These are phyloP conservation scores for Eretmocerus hayati DNA, from an alignment of 2,888 invertebrate genomes.

Conservation along the genomic window DNA sequence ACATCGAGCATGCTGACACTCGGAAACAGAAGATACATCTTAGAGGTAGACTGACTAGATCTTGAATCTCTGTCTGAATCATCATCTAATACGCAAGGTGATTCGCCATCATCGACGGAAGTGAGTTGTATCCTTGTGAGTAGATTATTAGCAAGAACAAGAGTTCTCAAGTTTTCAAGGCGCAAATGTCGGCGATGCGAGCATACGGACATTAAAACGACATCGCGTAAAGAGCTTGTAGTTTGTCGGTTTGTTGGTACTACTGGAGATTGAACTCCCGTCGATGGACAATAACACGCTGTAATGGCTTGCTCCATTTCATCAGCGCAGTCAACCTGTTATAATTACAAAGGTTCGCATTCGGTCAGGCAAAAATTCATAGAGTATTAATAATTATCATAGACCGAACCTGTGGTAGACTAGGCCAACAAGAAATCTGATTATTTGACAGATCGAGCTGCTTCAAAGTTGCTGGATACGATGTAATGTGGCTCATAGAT, in stretches of 20 bases:
- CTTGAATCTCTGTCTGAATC: conserved; percentile 39
- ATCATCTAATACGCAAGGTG: conserved; percentile 53
- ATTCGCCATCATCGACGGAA: conserved; percentile 71
- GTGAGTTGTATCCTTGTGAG: conserved; percentile 73
- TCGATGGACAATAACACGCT: conserved; percentile 60
- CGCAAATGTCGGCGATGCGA: conserved; percentile 76
- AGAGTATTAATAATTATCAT: no score
- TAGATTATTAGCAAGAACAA: conserved; percentile 81
- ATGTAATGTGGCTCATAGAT: conserved; percentile 59
- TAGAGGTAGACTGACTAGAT: conserved; percentile 32
- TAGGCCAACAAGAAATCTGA: conserved; percentile 84
- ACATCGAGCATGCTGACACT: conserved; percentile 92
- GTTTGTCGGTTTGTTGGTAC: conserved; percentile 44
- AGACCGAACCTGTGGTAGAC: conserved; percentile 60
- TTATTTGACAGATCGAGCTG: conserved; percentile 92
- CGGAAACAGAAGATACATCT: conserved; percentile 70
- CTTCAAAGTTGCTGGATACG: conserved; percentile 81
- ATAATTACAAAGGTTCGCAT: background rate
- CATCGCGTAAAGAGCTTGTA: conserved; percentile 60
- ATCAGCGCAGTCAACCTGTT: conserved; percentile 46
- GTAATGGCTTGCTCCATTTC: conserved; percentile 61
- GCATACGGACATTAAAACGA: conserved; percentile 75
- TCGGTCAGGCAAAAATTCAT: no score
- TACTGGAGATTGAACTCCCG: conserved; percentile 26
- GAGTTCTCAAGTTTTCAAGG: conserved; percentile 72